These are phyloP conservation scores for Steromphala cineraria DNA, from an alignment of 2,888 invertebrate genomes.

Conservation along the genomic window DNA sequence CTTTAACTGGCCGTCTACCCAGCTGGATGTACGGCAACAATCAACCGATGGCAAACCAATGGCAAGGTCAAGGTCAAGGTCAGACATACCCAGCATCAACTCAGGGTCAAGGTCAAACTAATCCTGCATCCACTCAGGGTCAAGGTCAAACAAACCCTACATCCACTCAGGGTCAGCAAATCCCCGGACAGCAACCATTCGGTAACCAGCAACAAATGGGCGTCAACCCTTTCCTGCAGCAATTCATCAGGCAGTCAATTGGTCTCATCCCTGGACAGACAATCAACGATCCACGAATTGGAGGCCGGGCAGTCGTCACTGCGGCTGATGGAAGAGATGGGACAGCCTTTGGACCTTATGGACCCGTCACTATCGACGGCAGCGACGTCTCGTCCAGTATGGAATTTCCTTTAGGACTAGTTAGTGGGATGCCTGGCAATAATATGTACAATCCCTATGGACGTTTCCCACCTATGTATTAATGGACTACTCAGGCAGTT, in stretches of 20 bases:
- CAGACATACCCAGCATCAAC: neutral
- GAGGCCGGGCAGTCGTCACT: neutral
- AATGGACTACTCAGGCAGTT: no score
- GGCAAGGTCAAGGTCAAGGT: neutral
- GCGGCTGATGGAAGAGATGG: neutral
- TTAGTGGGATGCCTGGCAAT: no score
- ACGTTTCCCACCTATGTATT: no score
- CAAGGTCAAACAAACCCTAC: no score
- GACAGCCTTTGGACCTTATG: neutral
- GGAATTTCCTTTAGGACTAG: neutral
- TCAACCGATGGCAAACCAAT: neutral
- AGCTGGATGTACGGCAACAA: neutral
- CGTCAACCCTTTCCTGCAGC: no score
- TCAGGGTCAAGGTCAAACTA: neutral
- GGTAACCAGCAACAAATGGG: no score
- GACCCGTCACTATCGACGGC: neutral
- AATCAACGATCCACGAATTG: neutral
- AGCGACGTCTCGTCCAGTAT: neutral
- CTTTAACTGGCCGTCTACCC: no score
- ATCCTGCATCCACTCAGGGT: no score
- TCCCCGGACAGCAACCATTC: no score
- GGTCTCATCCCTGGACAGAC: neutral
- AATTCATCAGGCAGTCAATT: no score
- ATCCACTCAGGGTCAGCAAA: no score
- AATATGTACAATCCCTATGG: no score